A percentile compares a stretch with the other conserved stretches of the same genome.
phyloP scores from a whole-genome alignment of 1,140 invertebrate genomes.

The Orchesella cincta region DNA sequence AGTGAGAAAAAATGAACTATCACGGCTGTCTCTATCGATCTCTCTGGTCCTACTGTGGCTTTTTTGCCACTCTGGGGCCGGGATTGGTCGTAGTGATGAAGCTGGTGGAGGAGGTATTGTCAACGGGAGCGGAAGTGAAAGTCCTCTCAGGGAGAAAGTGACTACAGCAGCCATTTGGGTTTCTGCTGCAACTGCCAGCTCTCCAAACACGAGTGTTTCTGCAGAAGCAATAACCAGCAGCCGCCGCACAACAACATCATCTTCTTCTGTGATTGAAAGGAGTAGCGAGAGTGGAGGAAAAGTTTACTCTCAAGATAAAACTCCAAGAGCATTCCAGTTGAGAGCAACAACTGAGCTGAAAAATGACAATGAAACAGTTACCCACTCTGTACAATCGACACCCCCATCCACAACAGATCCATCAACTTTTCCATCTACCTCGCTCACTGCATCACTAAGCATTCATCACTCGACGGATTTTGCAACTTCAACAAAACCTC shows the following conservation, averaged over 20 bases:
- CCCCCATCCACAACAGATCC: not conserved
- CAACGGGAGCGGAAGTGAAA: not conserved
- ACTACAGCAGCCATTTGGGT: not conserved
- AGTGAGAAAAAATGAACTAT: slow-evolving; percentile 1
- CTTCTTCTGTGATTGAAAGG: not conserved
- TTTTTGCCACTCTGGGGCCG: not conserved
- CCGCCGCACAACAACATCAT: too few species aligned
- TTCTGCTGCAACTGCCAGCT: not conserved
- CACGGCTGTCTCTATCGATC: not conserved
- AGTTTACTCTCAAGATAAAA: too few species aligned
- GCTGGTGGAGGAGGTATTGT: not conserved
- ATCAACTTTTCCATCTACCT: not conserved
- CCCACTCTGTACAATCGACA: not conserved
- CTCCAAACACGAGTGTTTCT: not conserved
- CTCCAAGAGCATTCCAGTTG: not conserved
- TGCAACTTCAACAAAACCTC: slow-evolving; percentile 3
- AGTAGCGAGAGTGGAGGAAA: too few species aligned
- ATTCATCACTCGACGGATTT: not conserved
- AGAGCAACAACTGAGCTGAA: slow-evolving; percentile 10
- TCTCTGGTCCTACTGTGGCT: not conserved
- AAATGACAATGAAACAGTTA: slow-evolving; percentile 23
- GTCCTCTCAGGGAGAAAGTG: not conserved
- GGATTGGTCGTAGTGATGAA: not conserved
- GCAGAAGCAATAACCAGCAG: not conserved
- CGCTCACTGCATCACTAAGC: not conserved